Evolutionary conservation across 1,140 invertebrate species (phyloP).

Genomic region (Whitmania pigra): DNA sequence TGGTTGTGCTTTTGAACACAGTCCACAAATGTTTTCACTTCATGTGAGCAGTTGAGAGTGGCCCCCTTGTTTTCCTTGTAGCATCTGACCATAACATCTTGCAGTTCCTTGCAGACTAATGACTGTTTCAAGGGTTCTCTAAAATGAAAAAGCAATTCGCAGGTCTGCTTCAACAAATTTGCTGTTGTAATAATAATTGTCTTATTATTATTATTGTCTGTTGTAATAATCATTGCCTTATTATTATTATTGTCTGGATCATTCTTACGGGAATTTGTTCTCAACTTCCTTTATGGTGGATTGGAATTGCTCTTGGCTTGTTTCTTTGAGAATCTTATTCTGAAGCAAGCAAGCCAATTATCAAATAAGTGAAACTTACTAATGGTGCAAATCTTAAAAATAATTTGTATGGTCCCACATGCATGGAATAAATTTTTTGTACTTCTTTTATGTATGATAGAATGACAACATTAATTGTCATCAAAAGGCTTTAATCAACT

Average conservation of each 20-base stretch:
- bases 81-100: neutral
- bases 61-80: neutral
- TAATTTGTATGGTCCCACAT: neutral
- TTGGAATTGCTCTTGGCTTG: conserved; percentile 4
- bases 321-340: conserved; percentile 10
- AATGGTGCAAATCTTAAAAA: neutral
- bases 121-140: neutral
- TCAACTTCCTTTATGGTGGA: neutral
- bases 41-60: neutral
- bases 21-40: conserved; percentile 11
- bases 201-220: neutral
- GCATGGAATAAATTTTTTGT: neutral
- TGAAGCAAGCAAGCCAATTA: neutral
- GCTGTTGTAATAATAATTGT: neutral
- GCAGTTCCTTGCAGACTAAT: neutral
- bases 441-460: neutral
- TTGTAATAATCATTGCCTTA: neutral
- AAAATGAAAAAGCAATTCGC: neutral
- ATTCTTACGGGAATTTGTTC: conserved; percentile 5
- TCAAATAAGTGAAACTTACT: neutral
- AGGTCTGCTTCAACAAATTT: neutral
- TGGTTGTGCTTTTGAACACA: conserved; percentile 6
- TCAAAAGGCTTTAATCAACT: neutral
- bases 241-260: neutral
- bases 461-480: neutral